phyloP scores from a whole-genome alignment of 2,888 invertebrate genomes.

The Trichopria drosophilae region DNA sequence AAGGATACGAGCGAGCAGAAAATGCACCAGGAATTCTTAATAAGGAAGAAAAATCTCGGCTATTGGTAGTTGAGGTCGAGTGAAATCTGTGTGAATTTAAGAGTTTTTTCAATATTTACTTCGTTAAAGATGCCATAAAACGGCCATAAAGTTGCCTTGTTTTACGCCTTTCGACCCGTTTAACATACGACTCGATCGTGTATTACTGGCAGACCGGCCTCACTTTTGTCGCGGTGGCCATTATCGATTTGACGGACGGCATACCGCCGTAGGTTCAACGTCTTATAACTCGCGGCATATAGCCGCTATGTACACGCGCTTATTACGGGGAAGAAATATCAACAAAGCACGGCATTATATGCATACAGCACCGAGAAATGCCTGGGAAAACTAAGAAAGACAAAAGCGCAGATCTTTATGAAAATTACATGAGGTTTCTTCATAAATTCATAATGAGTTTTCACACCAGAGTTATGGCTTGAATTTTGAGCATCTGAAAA shows the following conservation, averaged over 20 bases:
- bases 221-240: neutral
- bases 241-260: slow-evolving; percentile 15
- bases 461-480: too few species aligned
- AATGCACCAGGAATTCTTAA: too few species aligned
- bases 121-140: slow-evolving; percentile 20
- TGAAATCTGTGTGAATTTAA: too few species aligned
- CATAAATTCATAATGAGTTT: too few species aligned
- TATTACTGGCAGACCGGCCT: slow-evolving; percentile 19
- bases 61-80: too few species aligned
- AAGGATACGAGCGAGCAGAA: too few species aligned
- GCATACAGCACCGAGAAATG: slow-evolving; percentile 14
- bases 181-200: slow-evolving; percentile 23
- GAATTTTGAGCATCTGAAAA: too few species aligned
- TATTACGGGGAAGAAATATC: slow-evolving; percentile 13
- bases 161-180: slow-evolving; percentile 30
- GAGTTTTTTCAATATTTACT: slow-evolving; percentile 30
- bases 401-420: slow-evolving; percentile 20
- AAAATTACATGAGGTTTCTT: slow-evolving; percentile 23
- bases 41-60: too few species aligned
- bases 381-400: slow-evolving; percentile 9
- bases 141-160: slow-evolving; percentile 28
- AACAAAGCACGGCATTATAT: neutral
- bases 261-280: slow-evolving; percentile 35
- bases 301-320: neutral
- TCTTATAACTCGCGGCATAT: slow-evolving; percentile 34